Base-by-base conservation (phyloP, 64 coral and sea anemone species). In the Orbicella faveolata region DNA sequence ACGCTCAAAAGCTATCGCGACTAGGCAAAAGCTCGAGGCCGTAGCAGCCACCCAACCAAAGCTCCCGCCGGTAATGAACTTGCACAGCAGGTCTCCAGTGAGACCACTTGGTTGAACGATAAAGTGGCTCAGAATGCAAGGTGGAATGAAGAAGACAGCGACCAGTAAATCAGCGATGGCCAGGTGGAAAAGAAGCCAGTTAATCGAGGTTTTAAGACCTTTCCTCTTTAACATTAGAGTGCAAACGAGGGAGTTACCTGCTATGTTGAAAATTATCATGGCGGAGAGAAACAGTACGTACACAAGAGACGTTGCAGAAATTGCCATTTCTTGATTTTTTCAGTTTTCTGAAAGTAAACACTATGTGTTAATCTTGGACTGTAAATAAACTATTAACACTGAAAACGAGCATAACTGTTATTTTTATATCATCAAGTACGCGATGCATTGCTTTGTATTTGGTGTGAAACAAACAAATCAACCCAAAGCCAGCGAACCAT, bases 161-260 rank as follows among this genome's bases (percentile, higher is more conserved):
- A 79, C 61, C 11, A 92, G 52, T n/a, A 94, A 63, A 61, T 94
- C 93, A 30, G 77, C 66, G 4, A 90, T 16, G 10, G 93, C 93
- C 19, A 94, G 30, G 51, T 94, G 74, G 9, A 90, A 72, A 7
- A 94, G 75, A 55, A 94, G 93, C 30, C 68, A 86, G 81, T 94
- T 89, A 36, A 94, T 87, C 10, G 88, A 76, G 5, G 90, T 87
- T 34, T 68, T 78, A 44, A 92, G 36, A 13, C 26, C 34, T 53
- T 21, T 78, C 6, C 59, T 87, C 26, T 72, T 86, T 9, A 80
- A 54, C 4, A 92, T 78, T 16, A 92, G 19, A n/a, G 59, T 6
- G 68, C 90, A 88, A 14, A 92, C 83, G 16, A 92, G 73, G 2
- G 78, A 70, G 39, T 92, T 92, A 16, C 90, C 90, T 16, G 74